Percentiles rank a stretch among this genome's conserved stretches.
phyloP scores from a whole-genome alignment of 2,113 vertebrate genomes.

The Galbula dea region DNA sequence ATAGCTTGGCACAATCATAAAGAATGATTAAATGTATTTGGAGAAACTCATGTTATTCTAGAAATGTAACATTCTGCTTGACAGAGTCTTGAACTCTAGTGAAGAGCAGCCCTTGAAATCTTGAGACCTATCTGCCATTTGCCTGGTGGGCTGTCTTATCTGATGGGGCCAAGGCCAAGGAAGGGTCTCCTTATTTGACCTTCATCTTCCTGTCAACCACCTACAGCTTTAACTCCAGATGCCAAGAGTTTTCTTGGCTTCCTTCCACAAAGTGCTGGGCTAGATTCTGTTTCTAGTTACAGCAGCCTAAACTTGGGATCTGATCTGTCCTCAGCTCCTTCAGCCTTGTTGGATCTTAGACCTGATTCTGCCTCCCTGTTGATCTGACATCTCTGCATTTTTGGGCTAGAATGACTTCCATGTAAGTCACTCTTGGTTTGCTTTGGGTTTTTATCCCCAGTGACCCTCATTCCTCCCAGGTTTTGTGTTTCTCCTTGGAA shows the following conservation, averaged over 20 bases:
- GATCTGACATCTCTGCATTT: neutral
- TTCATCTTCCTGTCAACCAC: conserved; percentile 45
- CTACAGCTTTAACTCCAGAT: conserved; percentile 1
- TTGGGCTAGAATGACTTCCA: neutral
- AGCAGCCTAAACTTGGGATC: neutral
- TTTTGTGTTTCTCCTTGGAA: neutral
- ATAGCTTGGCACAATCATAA: neutral
- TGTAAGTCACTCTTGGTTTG: no score
- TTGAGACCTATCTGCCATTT: neutral
- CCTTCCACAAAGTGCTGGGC: neutral
- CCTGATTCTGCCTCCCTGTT: neutral
- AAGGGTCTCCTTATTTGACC: conserved; percentile 47
- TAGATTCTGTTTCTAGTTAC: conserved; percentile 21
- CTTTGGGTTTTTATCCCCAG: no score
- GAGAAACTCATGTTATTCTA: neutral
- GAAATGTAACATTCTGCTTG: conserved; percentile 20
- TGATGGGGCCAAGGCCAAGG: conserved; percentile 12
- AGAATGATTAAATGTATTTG: conserved; percentile 24
- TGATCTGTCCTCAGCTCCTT: neutral
- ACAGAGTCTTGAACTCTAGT: neutral
- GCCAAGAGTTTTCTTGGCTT: conserved; percentile 40
- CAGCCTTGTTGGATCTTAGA: neutral
- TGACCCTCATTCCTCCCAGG: neutral
- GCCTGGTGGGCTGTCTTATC: conserved; percentile 29
- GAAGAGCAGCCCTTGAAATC: conserved; percentile 25